Evolutionary conservation across 1,140 invertebrate genomes (phyloP), one percentile per base, ranked within the genome.

Genomic region (Armadillidium nasatum): DNA sequence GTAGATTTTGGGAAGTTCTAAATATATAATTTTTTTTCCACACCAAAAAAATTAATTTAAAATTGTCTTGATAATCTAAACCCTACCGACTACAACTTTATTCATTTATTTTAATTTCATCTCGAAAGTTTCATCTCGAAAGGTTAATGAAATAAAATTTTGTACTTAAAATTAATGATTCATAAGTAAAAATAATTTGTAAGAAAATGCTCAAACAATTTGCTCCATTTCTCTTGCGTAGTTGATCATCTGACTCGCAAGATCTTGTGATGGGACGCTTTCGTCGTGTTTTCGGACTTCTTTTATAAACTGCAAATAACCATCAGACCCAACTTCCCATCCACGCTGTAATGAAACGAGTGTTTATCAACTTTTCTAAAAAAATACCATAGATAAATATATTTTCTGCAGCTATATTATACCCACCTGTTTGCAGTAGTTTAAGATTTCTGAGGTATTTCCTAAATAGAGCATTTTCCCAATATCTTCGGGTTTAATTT

Each of bases 161-260:
- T 33, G 6, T 33, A 33, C 33, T 33, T 33, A 33, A 33, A 33
- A 33, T 33, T 33, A 33, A 33, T 33, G 33, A 33, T 33, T 33
- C 33, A 33, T 33, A 33, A 33, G 33, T 33, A 33, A 33, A 33
- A 33, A 33, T 33, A 33, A 33, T 33, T 33, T 3, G 6, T 33
- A 6, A 33, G 33, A 33, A 1, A 33, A 33, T 33, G 33, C 7
- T 60, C 93, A 99, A 73, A 99, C 96, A 88, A 99, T 99, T 94
- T 97, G 98, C 88, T 99, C 97, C 72, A 99, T 87, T 88, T 99
- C 96, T 84, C 93, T 91, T 15, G 97, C 97, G 87, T 99, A 99
- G 84, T 95, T 94, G 83, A 99, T 94, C 21, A 94, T 92, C 85
- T 97, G 94, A 82, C 93, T 90, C 9, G 95, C 95, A 15, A 99